Evolutionary conservation across 2,888 invertebrate species (phyloP).

Genomic region (Crocallis elinguaria): DNA sequence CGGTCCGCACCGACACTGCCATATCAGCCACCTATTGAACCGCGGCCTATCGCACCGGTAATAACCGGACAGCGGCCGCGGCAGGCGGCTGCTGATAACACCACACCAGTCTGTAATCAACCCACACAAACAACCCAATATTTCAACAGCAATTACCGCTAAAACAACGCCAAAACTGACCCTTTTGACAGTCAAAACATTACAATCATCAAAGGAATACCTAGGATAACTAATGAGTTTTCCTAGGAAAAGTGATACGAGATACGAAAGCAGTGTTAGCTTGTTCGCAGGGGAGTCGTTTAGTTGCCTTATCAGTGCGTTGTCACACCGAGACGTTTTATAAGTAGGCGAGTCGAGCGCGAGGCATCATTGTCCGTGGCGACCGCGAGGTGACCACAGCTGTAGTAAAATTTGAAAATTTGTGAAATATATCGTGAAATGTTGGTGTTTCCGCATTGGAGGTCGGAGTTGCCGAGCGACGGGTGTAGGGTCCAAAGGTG

Average conservation of each 20-base stretch:
- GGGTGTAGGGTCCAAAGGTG: conserved; percentile 72
- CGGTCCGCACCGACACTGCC: conserved; percentile 68
- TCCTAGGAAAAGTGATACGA: conserved; percentile 33
- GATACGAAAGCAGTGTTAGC: conserved; percentile 32
- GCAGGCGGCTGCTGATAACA: conserved; percentile 79
- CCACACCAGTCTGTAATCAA: conserved; percentile 36
- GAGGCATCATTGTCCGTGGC: conserved; percentile 69
- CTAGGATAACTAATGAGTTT: conserved; percentile 9
- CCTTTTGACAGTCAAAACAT: background rate
- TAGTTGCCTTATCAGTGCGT: conserved; percentile 69
- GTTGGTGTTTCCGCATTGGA: conserved; percentile 80
- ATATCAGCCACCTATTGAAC: conserved; percentile 86
- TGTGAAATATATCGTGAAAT: conserved; percentile 53
- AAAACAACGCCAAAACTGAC: background rate
- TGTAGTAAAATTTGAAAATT: conserved; percentile 29
- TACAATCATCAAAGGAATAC: background rate
- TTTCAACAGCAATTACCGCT: conserved; percentile 14
- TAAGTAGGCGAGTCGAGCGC: conserved; percentile 70
- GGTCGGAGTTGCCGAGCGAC: conserved; percentile 61
- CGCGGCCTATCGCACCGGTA: conserved; percentile 83
- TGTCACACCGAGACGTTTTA: conserved; percentile 77
- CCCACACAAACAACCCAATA: conserved; percentile 34
- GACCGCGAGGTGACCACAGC: conserved; percentile 69
- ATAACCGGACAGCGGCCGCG: conserved; percentile 82
- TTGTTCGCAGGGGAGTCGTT: conserved; percentile 77